Evolutionary conservation across 1,140 invertebrate genomes (phyloP).

Genomic region (Ridgeia piscesae): DNA sequence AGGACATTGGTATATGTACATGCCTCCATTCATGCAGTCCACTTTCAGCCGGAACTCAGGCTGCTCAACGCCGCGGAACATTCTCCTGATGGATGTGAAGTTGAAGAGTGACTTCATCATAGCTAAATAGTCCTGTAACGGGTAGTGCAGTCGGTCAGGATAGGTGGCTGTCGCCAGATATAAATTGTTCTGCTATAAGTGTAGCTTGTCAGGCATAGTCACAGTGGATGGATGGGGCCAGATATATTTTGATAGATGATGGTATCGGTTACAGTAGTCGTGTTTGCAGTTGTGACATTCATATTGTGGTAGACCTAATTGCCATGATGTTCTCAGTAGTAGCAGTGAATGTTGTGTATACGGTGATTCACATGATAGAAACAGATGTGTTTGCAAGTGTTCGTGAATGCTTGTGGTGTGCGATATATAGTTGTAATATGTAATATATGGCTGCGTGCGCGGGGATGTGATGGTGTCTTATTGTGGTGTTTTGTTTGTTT

Average conservation of each 20-base stretch:
- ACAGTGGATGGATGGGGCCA: too few species aligned
- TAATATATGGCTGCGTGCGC: too few species aligned
- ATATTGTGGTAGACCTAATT: too few species aligned
- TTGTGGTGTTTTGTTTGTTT: not conserved
- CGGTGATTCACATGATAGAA: too few species aligned
- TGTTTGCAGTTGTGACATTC: not conserved
- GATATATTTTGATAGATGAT: not conserved
- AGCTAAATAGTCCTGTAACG: not conserved
- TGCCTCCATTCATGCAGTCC: conserved; percentile 93
- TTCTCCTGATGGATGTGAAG: not conserved
- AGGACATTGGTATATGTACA: conserved; percentile 41
- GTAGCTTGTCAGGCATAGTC: too few species aligned
- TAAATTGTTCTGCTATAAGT: too few species aligned
- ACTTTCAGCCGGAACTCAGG: conserved; percentile 82
- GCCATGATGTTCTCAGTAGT: not conserved
- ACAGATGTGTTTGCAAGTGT: too few species aligned
- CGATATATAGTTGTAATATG: not conserved
- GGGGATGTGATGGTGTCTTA: not conserved
- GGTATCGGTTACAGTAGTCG: not conserved
- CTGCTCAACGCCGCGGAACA: conserved; percentile 65
- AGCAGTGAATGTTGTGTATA: too few species aligned
- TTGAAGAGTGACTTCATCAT: not conserved
- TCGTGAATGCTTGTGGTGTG: not conserved
- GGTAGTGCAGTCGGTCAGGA: not conserved
- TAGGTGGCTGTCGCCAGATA: too few species aligned